Evolutionary conservation across 2,888 invertebrate species (phyloP), one percentile per base, ranked within the genome.

Genomic region (Eupsilia transversa): DNA sequence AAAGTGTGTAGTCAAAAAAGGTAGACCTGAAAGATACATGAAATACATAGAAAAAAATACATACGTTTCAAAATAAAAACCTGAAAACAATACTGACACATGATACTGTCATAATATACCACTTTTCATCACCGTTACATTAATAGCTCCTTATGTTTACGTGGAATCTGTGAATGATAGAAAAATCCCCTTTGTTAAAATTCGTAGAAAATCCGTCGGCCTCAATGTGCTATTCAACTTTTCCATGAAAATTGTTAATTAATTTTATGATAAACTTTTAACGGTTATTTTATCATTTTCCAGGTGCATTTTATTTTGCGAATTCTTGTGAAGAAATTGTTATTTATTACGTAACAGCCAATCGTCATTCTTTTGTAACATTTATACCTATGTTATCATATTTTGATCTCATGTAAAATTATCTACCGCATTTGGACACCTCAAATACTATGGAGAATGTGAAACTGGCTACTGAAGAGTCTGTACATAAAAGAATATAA

Each of bases 171-270:
- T 17, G 12, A 33, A 27, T 43, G 12, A 52, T 41, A 14, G n/a
- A 0, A 72, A 5, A 0, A 30, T 38, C 35, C 12, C 27, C 23
- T 61, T 54, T 54, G 27, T n/a, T 23, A 43, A 60, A 43, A 61
- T 61, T 30, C 74, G n/a, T 20, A n/a, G 60, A 46, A 73, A 73
- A 35, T 61, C 41, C 52, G 5, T 43, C 23, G 17, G 7, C 14
- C 0, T 35, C 23, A n/a, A 30, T 46, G 10, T 38, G 20, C 14
- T 30, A 14, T 20, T 23, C 1, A 23, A 43, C 0, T 35, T 73
- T 56, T 63, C 10, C 14, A n/a, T 1, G 35, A 54, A 49, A 61
- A 23, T 35, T 33, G 5, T 43, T 27, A 33, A 27, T 49, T n/a
- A 23, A 0, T 27, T 71, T 30, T 46, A 35, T 35, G 1, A 43